Evolutionary conservation across 2,888 invertebrate species (phyloP).

Genomic region (Apodemia duryi): DNA sequence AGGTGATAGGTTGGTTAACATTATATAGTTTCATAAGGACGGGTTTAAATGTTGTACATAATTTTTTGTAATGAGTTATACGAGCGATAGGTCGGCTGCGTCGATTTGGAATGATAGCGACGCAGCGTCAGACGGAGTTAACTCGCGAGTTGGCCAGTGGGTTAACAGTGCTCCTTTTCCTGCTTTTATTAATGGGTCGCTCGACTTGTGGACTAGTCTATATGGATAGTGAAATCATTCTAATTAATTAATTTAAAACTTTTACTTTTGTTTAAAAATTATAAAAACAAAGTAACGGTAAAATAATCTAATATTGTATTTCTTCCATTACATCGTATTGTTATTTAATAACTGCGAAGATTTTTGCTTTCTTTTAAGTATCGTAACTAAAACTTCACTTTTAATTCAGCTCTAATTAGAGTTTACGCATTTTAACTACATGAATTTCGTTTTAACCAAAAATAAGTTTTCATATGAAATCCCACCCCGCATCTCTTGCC

Average conservation of each 20-base stretch:
- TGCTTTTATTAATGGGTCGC: conserved; percentile 55
- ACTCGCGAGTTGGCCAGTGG: conserved; percentile 75
- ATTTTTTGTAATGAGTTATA: conserved; percentile 38
- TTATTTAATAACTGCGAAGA: no score
- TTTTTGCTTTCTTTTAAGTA: no score
- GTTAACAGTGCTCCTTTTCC: conserved; percentile 67
- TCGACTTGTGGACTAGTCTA: conserved; percentile 31
- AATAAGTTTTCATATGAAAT: no score
- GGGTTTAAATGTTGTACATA: conserved; percentile 25
- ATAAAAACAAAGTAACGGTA: not conserved
- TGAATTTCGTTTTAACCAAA: no score
- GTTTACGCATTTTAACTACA: no score
- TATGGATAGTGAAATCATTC: conserved; percentile 21
- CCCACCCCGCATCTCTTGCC: no score
- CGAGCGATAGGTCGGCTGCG: conserved; percentile 58
- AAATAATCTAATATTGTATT: not conserved
- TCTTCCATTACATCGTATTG: no score
- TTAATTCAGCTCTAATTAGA: no score
- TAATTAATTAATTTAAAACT: not conserved
- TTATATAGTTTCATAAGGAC: conserved; percentile 41
- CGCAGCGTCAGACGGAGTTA: conserved; percentile 48
- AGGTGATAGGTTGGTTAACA: conserved; percentile 53
- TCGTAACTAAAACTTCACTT: no score
- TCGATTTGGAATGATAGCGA: conserved; percentile 68
- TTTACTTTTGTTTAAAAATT: not conserved